These are phyloP conservation scores for Amphibalanus amphitrite DNA, from an alignment of 1,140 invertebrate genomes.

Conservation along the genomic window DNA sequence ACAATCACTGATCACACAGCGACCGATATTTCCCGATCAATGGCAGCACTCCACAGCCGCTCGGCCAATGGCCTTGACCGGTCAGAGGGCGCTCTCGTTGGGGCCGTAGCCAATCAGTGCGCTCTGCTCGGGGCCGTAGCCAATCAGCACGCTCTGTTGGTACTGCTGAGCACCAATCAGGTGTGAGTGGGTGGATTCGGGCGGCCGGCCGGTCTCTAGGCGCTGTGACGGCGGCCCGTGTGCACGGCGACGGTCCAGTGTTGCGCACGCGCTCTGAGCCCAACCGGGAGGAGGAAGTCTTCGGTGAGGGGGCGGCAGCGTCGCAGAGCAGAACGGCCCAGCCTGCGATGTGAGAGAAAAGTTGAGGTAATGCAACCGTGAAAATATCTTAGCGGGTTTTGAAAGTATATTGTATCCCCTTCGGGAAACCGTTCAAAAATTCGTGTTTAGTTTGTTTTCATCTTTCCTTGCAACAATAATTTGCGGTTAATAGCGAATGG, in stretches of 20 bases:
- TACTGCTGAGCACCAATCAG: not conserved
- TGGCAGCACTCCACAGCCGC: too few relatives aligned
- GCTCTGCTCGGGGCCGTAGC: not conserved
- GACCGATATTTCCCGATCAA: too few relatives aligned
- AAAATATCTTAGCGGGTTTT: too few relatives aligned
- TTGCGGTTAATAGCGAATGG: too few relatives aligned
- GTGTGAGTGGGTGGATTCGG: not conserved
- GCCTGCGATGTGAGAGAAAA: not conserved
- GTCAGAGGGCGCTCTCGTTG: conserved; percentile 3
- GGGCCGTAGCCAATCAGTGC: not conserved
- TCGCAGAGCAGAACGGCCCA: not conserved
- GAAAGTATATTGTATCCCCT: too few relatives aligned
- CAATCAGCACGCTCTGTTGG: too few relatives aligned
- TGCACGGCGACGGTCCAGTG: not conserved
- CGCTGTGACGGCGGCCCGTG: too few relatives aligned
- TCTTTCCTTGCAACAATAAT: too few relatives aligned
- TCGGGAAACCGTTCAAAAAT: too few relatives aligned
- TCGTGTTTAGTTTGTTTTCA: too few relatives aligned
- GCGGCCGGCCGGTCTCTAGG: not conserved
- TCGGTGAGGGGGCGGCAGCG: not conserved
- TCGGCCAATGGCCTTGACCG: not conserved
- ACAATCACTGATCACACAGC: too few relatives aligned
- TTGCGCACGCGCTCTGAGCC: not conserved
- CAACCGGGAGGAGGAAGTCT: not conserved
- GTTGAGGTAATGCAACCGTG: too few relatives aligned